A percentile compares a stretch with the other conserved stretches of the same genome.
phyloP scores from a whole-genome alignment of 2,113 vertebrate species.

The Tapirus terrestris region DNA sequence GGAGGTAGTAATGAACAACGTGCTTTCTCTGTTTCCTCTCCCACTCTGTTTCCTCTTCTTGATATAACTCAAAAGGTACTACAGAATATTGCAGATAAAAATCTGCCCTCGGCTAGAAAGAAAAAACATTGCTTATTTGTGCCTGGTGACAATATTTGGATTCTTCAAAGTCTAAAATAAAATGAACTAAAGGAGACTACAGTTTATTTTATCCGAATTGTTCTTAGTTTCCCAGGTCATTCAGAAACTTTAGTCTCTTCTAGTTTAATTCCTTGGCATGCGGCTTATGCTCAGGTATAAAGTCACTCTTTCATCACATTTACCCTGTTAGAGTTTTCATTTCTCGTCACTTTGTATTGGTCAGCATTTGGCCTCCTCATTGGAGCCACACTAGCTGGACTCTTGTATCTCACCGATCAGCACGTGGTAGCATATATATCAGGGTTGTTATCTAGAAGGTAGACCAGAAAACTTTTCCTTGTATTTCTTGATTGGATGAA shows the following conservation, averaged over 20 bases:
- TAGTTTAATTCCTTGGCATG: constrained; percentile 16
- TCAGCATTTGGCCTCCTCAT: not conserved
- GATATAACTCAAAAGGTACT: constrained; percentile 32
- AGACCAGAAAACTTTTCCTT: constrained; percentile 43
- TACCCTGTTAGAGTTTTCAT: constrained; percentile 49
- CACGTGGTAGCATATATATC: constrained; percentile 59
- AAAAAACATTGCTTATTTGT: constrained; percentile 6
- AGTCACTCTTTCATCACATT: constrained; percentile 49
- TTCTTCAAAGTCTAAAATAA: constrained; percentile 40
- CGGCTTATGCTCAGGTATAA: constrained; percentile 25
- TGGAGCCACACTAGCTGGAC: not conserved
- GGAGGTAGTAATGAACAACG: not conserved
- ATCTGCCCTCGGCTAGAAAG: not conserved
- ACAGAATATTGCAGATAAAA: constrained; percentile 23
- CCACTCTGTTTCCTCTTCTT: constrained; percentile 23
- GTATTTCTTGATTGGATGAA: constrained; percentile 26
- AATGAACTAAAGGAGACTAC: constrained; percentile 36
- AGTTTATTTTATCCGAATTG: constrained; percentile 47
- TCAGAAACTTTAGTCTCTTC: constrained; percentile 49
- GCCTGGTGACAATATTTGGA: constrained; percentile 30
- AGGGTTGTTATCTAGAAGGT: not conserved
- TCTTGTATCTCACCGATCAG: constrained; percentile 68
- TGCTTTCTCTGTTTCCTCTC: constrained; percentile 4
- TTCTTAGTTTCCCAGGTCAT: constrained; percentile 44
- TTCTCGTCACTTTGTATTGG: constrained; percentile 38